A percentile compares a stretch with the other conserved stretches of the same genome.
phyloP scores from a whole-genome alignment of 2,113 vertebrate genomes.

The Ophiodon elongatus region DNA sequence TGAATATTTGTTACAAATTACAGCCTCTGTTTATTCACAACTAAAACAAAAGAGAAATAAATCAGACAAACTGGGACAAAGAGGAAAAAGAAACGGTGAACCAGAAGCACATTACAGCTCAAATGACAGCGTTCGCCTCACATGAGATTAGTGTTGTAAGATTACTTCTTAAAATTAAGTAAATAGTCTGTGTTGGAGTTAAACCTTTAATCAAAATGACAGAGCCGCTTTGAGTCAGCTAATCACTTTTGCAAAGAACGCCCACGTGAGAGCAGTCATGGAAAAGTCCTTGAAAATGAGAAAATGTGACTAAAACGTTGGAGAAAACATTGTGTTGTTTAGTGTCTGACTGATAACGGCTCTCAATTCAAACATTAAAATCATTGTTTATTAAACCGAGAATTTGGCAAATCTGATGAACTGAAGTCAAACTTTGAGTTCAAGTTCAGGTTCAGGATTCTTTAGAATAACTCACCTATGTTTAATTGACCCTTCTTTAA shows the following conservation, averaged over 20 bases:
- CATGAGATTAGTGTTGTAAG: not conserved
- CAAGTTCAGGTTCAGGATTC: too few relatives aligned
- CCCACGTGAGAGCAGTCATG: not conserved
- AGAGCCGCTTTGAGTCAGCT: not conserved
- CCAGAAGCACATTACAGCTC: not conserved
- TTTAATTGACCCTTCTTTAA: too few relatives aligned
- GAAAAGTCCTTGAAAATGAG: too few relatives aligned
- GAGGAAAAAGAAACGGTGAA: too few relatives aligned
- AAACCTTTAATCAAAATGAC: slow-evolving; percentile 12
- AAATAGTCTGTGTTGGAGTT: not conserved
- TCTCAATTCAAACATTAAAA: too few relatives aligned
- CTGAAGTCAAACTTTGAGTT: not conserved
- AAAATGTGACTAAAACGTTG: not conserved
- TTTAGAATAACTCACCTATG: too few relatives aligned
- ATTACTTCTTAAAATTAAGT: not conserved
- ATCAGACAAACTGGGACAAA: not conserved
- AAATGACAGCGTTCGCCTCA: not conserved
- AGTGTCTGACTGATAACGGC: too few relatives aligned
- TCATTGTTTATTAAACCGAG: too few relatives aligned
- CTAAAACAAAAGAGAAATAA: not conserved
- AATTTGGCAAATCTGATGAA: not conserved
- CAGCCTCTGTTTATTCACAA: not conserved
- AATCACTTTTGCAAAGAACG: not conserved
- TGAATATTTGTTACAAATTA: not conserved
- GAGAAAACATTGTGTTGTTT: not conserved